phyloP scores from a whole-genome alignment of 2,888 invertebrate genomes.

The Polydrusus tereticollis region DNA sequence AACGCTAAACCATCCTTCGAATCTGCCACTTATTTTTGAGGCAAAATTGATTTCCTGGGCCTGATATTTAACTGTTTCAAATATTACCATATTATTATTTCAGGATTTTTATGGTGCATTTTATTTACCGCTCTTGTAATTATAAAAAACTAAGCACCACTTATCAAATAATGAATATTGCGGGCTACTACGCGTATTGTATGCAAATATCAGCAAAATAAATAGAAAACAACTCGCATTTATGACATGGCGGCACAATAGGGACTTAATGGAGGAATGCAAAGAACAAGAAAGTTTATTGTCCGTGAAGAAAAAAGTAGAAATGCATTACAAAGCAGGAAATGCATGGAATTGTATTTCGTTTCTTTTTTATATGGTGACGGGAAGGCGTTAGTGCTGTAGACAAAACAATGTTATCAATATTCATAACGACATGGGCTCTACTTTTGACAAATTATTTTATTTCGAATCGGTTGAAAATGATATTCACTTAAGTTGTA shows the following conservation, averaged over 20 bases:
- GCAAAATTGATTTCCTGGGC: no score
- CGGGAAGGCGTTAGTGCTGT: not conserved
- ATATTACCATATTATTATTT: no score
- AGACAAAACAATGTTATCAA: not conserved
- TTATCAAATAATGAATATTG: slow-evolving; percentile 52
- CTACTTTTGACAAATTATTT: no score
- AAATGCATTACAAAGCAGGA: slow-evolving; percentile 7
- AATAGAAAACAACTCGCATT: slow-evolving; percentile 33
- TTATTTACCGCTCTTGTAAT: not conserved
- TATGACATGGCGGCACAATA: slow-evolving; percentile 29
- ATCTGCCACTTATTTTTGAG: no score
- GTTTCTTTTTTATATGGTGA: not conserved
- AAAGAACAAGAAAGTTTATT: slow-evolving; percentile 37
- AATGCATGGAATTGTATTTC: slow-evolving; percentile 2
- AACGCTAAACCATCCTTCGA: no score
- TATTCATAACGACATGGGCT: no score
- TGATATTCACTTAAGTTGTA: no score
- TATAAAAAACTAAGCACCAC: not conserved
- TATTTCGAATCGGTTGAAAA: no score
- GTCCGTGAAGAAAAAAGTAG: slow-evolving; percentile 14
- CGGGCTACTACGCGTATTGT: slow-evolving; percentile 26
- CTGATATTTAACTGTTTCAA: no score
- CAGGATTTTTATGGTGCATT: no score
- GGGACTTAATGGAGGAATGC: slow-evolving; percentile 9
- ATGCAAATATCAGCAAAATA: slow-evolving; percentile 30